Conservation (phyloP, 2,888 invertebrate genomes). For the Uloborus plumipes region DNA sequence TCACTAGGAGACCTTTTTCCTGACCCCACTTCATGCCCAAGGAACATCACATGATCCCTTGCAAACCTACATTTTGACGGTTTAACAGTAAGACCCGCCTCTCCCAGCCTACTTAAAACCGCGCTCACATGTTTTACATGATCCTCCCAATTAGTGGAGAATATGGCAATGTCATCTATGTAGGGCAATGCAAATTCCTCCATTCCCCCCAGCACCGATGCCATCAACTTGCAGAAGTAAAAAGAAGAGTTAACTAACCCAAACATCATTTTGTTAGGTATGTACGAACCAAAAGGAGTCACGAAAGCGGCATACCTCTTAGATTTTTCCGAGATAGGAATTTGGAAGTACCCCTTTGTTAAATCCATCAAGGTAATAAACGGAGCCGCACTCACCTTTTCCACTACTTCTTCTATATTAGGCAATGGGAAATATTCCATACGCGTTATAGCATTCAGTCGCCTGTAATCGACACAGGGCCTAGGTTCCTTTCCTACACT, state of each 20-base stretch:
- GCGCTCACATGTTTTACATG: neutral
- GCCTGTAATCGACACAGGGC: neutral
- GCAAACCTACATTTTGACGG: neutral
- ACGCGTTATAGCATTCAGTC: neutral
- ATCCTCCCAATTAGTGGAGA: neutral
- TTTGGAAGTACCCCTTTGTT: neutral
- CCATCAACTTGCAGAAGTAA: neutral
- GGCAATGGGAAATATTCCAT: neutral
- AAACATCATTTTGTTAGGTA: neutral
- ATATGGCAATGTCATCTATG: neutral
- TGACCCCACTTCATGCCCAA: neutral
- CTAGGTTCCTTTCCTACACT: neutral
- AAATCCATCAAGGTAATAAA: slow-evolving; percentile 2
- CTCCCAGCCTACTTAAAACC: neutral
- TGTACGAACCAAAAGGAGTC: neutral
- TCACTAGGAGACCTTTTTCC: neutral
- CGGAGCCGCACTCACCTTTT: neutral
- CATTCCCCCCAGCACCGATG: neutral
- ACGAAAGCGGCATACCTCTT: neutral
- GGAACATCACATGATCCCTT: neutral
- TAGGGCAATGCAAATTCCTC: neutral
- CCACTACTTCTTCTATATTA: neutral
- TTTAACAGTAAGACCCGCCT: neutral
- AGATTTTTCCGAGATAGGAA: neutral
- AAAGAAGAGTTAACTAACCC: neutral